phyloP scores from a whole-genome alignment of 2,888 invertebrate genomes.

The Amphipyra tragopoginis region DNA sequence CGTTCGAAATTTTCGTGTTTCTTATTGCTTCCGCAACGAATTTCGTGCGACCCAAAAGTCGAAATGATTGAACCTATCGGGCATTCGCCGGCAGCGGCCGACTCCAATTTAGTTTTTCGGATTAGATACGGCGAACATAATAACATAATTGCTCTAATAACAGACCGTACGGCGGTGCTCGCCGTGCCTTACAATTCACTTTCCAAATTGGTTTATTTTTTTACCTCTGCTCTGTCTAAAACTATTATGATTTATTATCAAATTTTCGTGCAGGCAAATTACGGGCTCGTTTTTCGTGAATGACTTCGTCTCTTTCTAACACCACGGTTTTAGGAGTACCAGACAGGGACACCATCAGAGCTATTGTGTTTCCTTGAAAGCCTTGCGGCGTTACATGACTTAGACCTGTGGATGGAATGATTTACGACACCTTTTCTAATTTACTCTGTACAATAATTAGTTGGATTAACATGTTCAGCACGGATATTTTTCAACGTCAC shows the following conservation, averaged over 20 bases:
- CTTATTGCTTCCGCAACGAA: constrained; percentile 90
- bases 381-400: constrained; percentile 78
- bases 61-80: constrained; percentile 88
- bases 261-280: constrained; percentile 90
- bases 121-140: constrained; percentile 90
- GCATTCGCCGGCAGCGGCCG: constrained; percentile 88
- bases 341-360: constrained; percentile 76
- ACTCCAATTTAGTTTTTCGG: constrained; percentile 90
- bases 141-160: constrained; percentile 90
- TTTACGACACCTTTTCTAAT: constrained; percentile 85
- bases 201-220: constrained; percentile 90
- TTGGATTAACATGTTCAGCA: constrained; percentile 84
- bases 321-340: constrained; percentile 54
- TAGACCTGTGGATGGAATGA: constrained; percentile 79
- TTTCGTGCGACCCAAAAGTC: constrained; percentile 89
- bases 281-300: constrained; percentile 82
- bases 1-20: constrained; percentile 86
- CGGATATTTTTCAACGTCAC: constrained; percentile 78
- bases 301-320: constrained; percentile 77
- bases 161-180: constrained; percentile 81
- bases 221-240: constrained; percentile 86
- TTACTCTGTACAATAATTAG: constrained; percentile 84
- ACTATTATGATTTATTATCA: constrained; percentile 90
- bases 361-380: constrained; percentile 81
- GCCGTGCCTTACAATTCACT: constrained; percentile 89